These are phyloP conservation scores for Paedocypris micromegethes DNA, from an alignment of 2,797 vertebrate genomes.

Conservation along the genomic window DNA sequence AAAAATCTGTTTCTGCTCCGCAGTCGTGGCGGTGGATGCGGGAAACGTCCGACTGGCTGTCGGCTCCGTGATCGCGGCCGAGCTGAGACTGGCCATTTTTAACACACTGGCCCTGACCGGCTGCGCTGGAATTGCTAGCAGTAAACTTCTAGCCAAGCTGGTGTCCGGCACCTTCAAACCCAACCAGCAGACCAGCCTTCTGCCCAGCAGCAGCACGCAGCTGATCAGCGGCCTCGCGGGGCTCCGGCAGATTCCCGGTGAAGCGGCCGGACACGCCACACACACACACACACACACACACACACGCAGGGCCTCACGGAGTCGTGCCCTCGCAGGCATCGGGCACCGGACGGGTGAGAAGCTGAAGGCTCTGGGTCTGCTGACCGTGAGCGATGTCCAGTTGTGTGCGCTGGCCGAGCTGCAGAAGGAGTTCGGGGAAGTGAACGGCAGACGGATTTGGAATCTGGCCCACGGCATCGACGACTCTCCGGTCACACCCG, in stretches of 20 bases:
- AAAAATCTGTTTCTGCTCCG: slow-evolving; percentile 17
- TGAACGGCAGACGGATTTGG: slow-evolving; percentile 70
- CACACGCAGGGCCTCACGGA: no score
- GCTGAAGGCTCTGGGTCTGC: slow-evolving; percentile 73
- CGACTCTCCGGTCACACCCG: slow-evolving; percentile 71
- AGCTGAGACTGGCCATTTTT: slow-evolving; percentile 71
- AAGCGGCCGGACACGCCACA: slow-evolving; percentile 19
- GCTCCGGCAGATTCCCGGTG: slow-evolving; percentile 80
- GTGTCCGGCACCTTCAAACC: slow-evolving; percentile 84
- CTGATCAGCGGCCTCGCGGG: slow-evolving; percentile 68
- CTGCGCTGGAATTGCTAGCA: slow-evolving; percentile 81
- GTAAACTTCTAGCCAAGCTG: slow-evolving; percentile 84
- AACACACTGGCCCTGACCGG: slow-evolving; percentile 76
- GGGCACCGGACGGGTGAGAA: slow-evolving; percentile 77
- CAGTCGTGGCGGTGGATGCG: slow-evolving; percentile 58
- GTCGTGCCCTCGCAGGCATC: slow-evolving; percentile 66
- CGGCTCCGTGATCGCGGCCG: slow-evolving; percentile 80
- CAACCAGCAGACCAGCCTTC: slow-evolving; percentile 84
- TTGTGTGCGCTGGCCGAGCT: slow-evolving; percentile 63
- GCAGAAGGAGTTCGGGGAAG: slow-evolving; percentile 72
- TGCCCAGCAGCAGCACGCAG: slow-evolving; percentile 70
- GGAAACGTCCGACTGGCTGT: slow-evolving; percentile 65
- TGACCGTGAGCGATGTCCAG: slow-evolving; percentile 72
- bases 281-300: background rate
- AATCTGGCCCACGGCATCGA: slow-evolving; percentile 78